phyloP scores from a whole-genome alignment of 2,797 vertebrate species.

The Jordanella pulchra region DNA sequence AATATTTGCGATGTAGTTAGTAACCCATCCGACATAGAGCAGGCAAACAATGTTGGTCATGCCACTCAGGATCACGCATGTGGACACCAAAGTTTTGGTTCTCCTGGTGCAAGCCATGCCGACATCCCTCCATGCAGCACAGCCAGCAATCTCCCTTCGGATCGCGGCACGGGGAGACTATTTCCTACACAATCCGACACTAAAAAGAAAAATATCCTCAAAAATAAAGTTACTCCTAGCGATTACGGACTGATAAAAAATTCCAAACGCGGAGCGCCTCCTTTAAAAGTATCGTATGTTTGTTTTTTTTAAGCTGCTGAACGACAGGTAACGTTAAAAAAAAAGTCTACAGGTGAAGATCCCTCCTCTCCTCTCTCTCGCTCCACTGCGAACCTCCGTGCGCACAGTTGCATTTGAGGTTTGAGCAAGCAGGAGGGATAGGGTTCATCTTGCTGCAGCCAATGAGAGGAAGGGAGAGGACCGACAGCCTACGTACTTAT shows the following conservation, averaged over 20 bases:
- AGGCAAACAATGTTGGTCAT: constrained; percentile 98
- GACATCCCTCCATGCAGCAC: constrained; percentile 90
- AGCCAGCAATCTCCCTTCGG: constrained; percentile 52
- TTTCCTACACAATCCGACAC: constrained; percentile 35
- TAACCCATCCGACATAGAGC: constrained; percentile 98
- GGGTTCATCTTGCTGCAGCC: constrained; percentile 67
- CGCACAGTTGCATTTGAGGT: constrained; percentile 57
- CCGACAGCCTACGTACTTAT: constrained; percentile 59
- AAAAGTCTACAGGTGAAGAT: constrained; percentile 66
- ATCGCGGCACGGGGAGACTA: constrained; percentile 71
- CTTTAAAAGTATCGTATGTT: constrained; percentile 30
- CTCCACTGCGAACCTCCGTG: constrained; percentile 60
- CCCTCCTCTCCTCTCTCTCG: constrained; percentile 42
- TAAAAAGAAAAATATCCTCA: constrained; percentile 8
- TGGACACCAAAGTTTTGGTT: constrained; percentile 99
- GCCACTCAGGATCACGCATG: constrained; percentile 97
- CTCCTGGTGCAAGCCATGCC: constrained; percentile 99
- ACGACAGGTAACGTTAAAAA: constrained; percentile 30
- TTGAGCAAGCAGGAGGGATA: constrained; percentile 43
- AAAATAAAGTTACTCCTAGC: constrained; percentile 60
- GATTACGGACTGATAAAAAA: constrained; percentile 24
- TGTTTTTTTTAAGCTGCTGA: neutral
- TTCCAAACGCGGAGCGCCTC: constrained; percentile 21
- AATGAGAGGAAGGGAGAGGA: constrained; percentile 65
- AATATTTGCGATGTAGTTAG: constrained; percentile 96